Percentiles rank a stretch among this genome's conserved stretches.
Evolutionary conservation across 2,888 invertebrate species (phyloP).

Genomic region (Onchidella celtica): DNA sequence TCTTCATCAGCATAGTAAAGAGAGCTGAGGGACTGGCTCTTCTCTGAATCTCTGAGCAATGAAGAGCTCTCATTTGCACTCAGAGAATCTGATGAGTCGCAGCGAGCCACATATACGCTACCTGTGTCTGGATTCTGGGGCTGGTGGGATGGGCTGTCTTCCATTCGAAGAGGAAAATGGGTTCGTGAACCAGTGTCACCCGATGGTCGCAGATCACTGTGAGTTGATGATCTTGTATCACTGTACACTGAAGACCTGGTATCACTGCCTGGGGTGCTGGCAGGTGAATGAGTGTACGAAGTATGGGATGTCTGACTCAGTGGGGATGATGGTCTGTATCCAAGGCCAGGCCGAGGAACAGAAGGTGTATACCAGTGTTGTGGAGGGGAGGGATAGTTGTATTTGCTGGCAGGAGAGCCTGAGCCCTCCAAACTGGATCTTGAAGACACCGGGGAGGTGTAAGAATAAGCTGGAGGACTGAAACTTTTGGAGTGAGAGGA

Average conservation of each 20-base stretch:
- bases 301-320: neutral
- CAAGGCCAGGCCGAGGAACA: slow-evolving; percentile 14
- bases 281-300: neutral
- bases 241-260: neutral
- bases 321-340: slow-evolving; percentile 24
- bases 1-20: slow-evolving; percentile 71
- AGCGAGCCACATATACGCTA: slow-evolving; percentile 73
- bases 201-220: neutral
- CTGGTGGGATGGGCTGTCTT: slow-evolving; percentile 72
- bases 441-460: slow-evolving; percentile 31
- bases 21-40: slow-evolving; percentile 65
- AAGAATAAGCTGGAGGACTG: slow-evolving; percentile 33
- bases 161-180: slow-evolving; percentile 65
- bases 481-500: slow-evolving; percentile 20
- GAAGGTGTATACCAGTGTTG: slow-evolving; percentile 20
- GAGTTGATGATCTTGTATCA: slow-evolving; percentile 9
- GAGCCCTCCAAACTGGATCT: slow-evolving; percentile 6
- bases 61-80: slow-evolving; percentile 83
- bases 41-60: slow-evolving; percentile 77
- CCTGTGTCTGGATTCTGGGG: slow-evolving; percentile 75
- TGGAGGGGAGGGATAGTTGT: slow-evolving; percentile 16
- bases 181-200: slow-evolving; percentile 2
- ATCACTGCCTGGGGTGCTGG: neutral
- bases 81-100: slow-evolving; percentile 79
- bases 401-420: slow-evolving; percentile 9